A percentile compares a stretch with the other conserved stretches of the same genome.
These are phyloP conservation scores for Cromileptes altivelis DNA, from an alignment of 2,113 vertebrate species.

Conservation along the genomic window DNA sequence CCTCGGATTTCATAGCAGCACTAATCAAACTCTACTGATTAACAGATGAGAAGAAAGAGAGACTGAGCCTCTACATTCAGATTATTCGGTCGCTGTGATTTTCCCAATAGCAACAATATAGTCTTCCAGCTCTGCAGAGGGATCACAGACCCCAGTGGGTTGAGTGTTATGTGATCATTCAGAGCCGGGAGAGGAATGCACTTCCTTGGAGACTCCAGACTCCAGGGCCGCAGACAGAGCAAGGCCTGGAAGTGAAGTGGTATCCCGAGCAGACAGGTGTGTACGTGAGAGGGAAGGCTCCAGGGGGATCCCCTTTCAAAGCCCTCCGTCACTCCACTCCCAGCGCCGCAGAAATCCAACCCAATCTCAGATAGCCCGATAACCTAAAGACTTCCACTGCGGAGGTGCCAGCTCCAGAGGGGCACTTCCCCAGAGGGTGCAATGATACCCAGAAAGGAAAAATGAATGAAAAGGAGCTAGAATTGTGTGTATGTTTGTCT, in stretches of 20 bases:
- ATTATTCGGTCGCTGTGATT: not conserved
- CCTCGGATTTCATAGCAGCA: constrained; percentile 27
- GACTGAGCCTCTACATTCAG: constrained; percentile 26
- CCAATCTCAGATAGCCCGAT: constrained; percentile 77
- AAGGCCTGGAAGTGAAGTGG: constrained; percentile 68
- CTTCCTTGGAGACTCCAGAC: constrained; percentile 77
- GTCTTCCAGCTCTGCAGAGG: constrained; percentile 42
- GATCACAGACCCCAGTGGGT: constrained; percentile 49
- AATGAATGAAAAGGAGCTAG: not conserved
- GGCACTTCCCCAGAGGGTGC: constrained; percentile 16
- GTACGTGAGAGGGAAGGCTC: constrained; percentile 66
- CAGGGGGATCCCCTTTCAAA: constrained; percentile 80
- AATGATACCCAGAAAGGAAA: constrained; percentile 8
- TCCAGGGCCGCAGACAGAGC: constrained; percentile 72
- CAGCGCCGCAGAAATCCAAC: constrained; percentile 73
- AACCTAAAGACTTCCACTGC: constrained; percentile 57
- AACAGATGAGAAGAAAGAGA: constrained; percentile 22
- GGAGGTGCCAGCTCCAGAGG: not conserved
- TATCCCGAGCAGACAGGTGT: constrained; percentile 77
- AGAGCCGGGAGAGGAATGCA: constrained; percentile 72
- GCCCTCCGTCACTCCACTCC: constrained; percentile 54
- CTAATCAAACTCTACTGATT: constrained; percentile 34
- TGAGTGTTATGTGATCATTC: constrained; percentile 78
- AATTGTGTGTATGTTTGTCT: not conserved
- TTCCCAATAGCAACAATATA: constrained; percentile 45